These are phyloP conservation scores for Agrotis segetum DNA, from an alignment of 2,888 invertebrate species.

Conservation along the genomic window DNA sequence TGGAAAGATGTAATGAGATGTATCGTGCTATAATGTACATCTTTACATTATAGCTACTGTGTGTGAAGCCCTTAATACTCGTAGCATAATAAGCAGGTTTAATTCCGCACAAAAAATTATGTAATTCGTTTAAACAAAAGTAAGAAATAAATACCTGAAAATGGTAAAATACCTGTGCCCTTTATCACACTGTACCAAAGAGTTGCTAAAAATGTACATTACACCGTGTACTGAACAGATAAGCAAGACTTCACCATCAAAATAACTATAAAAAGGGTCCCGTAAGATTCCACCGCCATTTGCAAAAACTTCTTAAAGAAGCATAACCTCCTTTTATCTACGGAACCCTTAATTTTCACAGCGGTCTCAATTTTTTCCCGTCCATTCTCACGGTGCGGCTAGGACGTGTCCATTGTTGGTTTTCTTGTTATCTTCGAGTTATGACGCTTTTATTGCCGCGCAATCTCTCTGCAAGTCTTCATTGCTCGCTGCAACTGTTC, in stretches of 20 bases:
- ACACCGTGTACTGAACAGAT: neutral
- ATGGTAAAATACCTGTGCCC: too few species aligned
- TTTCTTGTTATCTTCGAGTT: conserved; percentile 69
- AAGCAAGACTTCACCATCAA: neutral
- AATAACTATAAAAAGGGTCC: neutral
- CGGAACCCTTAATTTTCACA: conserved; percentile 33
- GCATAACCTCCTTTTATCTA: conserved; percentile 9
- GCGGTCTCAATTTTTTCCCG: conserved; percentile 23
- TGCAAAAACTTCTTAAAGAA: neutral
- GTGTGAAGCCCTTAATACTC: too few species aligned
- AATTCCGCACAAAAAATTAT: too few species aligned
- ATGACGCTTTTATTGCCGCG: conserved; percentile 67
- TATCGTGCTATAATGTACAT: too few species aligned
- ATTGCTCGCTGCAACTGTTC: conserved; percentile 57
- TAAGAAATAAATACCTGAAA: too few species aligned
- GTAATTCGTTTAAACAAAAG: too few species aligned
- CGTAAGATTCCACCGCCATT: neutral
- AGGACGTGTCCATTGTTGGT: conserved; percentile 60
- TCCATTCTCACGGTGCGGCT: conserved; percentile 26
- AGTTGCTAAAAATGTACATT: neutral
- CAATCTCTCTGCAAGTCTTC: conserved; percentile 60
- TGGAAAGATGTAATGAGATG: too few species aligned
- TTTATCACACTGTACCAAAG: neutral
- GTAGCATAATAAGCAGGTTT: too few species aligned
- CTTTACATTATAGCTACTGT: too few species aligned